A percentile compares a stretch with the other conserved stretches of the same genome.
phyloP scores from a whole-genome alignment of 2,797 vertebrate species.

The Molothrus ater region DNA sequence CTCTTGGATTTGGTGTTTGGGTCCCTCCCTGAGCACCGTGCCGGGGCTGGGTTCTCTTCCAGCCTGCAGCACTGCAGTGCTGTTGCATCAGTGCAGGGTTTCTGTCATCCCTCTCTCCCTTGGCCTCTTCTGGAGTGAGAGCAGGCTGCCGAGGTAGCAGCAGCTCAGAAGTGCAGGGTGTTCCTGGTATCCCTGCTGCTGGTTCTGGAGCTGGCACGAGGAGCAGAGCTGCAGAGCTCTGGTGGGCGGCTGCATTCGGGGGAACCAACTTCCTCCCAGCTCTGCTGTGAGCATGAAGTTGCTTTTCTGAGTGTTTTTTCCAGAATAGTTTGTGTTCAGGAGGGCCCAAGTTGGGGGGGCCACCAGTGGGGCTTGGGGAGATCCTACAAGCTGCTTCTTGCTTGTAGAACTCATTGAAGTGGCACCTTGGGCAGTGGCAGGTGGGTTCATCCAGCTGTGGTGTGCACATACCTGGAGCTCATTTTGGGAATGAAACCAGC shows the following conservation, averaged over 20 bases:
- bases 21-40: not conserved
- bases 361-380: not conserved
- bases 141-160: not conserved
- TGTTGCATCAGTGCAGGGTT: constrained; percentile 63
- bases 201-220: not conserved
- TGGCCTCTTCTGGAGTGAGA: constrained; percentile 29
- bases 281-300: not conserved
- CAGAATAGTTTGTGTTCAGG: not conserved
- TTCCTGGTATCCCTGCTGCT: not conserved
- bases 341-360: too few relatives aligned
- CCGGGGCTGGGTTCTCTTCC: not conserved
- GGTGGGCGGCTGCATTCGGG: not conserved
- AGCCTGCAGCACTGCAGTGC: constrained; percentile 68
- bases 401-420: fast-evolving
- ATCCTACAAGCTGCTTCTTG: not conserved
- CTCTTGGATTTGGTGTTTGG: not conserved
- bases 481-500: not conserved
- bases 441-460: not conserved
- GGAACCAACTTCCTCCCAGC: not conserved
- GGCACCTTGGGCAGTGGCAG: not conserved
- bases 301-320: not conserved
- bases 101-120: constrained; percentile 27
- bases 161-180: not conserved
- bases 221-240: constrained; percentile 32
- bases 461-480: not conserved